Evolutionary conservation across 1,140 invertebrate genomes (phyloP), one percentile per base, ranked within the genome.

Genomic region (Euwallacea similis): DNA sequence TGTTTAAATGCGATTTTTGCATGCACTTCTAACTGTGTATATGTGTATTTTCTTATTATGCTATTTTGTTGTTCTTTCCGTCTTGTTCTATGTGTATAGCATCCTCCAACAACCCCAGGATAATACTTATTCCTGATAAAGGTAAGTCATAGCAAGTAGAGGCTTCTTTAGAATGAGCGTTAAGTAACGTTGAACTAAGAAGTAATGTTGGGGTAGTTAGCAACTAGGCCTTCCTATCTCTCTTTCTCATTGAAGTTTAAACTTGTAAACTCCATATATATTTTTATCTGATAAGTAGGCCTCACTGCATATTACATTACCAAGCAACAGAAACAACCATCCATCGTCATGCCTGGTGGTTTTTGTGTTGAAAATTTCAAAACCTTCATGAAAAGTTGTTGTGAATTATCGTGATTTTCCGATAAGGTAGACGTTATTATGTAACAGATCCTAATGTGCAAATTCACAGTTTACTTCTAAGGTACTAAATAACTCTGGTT

Each of bases 331-430:
- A 42, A 41, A 8, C 13, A 61, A 15, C 43, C 10, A 11, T 66
- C n/a, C 7, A 46, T 44, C 55, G 13, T 62, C 43, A 53, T 50
- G 33, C 9, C 54, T 58, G 66, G 54, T 66, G 21, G 53, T 59
- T 71, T 71, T 71, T 66, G 62, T 66, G 60, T 10, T 33, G 43
- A 66, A 71, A 71, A 59, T 61, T 65, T 16, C 16, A 66, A 71
- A 65, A n/a, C 47, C 7, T 41, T 60, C 53, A 66, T 66, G 55
- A 53, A 53, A 50, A 61, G 47, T 55, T 56, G 58, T 69, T 69
- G 21, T 33, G 68, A 70, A 70, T 70, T 70, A 56, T 21, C 11
- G 68, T 70, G 58, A 70, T 55, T 63, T 55, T 70, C 47, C 59
- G 55, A 62, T 54, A 63, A 60, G 68, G 62, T 56, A 10, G 8